These are phyloP conservation scores for Liparis tanakae DNA, from an alignment of 2,797 vertebrate genomes.

Conservation along the genomic window DNA sequence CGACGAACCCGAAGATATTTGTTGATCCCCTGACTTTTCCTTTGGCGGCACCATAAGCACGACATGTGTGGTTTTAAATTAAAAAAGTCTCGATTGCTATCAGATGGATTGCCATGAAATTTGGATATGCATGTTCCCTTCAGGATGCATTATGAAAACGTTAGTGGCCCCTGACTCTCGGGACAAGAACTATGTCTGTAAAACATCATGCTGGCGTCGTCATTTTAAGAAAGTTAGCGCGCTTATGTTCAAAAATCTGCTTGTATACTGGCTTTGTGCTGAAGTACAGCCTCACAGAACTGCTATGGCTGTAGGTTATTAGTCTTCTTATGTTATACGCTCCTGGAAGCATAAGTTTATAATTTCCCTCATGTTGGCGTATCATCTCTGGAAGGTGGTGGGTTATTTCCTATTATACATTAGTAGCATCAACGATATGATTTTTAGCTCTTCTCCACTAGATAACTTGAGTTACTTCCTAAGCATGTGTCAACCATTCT, in stretches of 20 bases:
- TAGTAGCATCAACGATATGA: not conserved
- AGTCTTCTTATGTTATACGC: not conserved
- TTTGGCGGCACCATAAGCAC: not conserved
- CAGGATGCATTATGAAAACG: not conserved
- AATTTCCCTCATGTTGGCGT: not conserved
- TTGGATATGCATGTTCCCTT: no score
- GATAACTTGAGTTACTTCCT: not conserved
- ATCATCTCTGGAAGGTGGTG: not conserved
- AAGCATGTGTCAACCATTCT: not conserved
- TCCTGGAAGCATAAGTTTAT: not conserved
- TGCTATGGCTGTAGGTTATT: not conserved
- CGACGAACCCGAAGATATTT: not conserved
- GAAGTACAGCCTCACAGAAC: not conserved
- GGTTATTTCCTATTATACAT: not conserved
- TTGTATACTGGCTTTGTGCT: not conserved
- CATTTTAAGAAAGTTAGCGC: not conserved
- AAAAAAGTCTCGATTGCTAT: no score
- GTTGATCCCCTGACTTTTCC: not conserved
- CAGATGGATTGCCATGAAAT: no score
- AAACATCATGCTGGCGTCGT: not conserved
- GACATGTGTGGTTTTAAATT: no score
- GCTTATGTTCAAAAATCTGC: not conserved
- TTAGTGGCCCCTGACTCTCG: not conserved
- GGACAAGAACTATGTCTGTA: not conserved
- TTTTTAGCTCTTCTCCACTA: not conserved